These are phyloP conservation scores for Actinia equina DNA, from an alignment of 64 coral and sea anemone genomes.

Conservation along the genomic window DNA sequence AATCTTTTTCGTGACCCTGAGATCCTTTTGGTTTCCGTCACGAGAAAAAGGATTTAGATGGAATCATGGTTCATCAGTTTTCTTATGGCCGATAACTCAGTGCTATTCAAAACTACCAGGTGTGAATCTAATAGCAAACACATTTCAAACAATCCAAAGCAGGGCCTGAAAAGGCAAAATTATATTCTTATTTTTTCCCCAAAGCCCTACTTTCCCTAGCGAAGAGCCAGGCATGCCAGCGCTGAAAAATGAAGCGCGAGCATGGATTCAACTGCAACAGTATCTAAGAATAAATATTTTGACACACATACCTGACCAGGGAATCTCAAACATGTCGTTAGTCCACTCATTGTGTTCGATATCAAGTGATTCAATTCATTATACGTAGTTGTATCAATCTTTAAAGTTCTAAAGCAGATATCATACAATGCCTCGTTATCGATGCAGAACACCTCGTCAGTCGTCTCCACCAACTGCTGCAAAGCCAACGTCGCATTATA, in stretches of 20 bases:
- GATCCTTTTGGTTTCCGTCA: too few species aligned
- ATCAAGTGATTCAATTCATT: slow-evolving; percentile 82
- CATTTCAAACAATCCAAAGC: too few species aligned
- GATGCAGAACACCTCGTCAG: slow-evolving; percentile 82
- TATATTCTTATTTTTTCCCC: too few species aligned
- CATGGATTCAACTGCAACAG: too few species aligned
- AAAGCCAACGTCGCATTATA: slow-evolving; percentile 81
- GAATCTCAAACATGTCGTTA: slow-evolving; percentile 82
- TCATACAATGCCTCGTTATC: slow-evolving; percentile 93
- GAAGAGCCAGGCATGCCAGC: too few species aligned
- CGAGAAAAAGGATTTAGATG: too few species aligned
- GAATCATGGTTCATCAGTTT: neutral
- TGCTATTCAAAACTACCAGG: too few species aligned
- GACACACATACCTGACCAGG: slow-evolving; percentile 75
- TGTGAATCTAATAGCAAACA: too few species aligned
- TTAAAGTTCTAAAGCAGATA: slow-evolving; percentile 89
- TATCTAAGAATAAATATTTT: neutral
- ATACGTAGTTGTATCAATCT: slow-evolving; percentile 82
- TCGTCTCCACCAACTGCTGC: slow-evolving; percentile 82
- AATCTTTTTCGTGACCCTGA: too few species aligned
- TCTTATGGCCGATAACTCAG: neutral
- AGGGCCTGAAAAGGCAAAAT: too few species aligned
- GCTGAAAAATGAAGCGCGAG: too few species aligned
- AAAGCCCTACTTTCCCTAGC: too few species aligned
- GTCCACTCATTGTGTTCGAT: slow-evolving; percentile 79